phyloP scores from a whole-genome alignment of 2,797 vertebrate species.

The Argentina silus region DNA sequence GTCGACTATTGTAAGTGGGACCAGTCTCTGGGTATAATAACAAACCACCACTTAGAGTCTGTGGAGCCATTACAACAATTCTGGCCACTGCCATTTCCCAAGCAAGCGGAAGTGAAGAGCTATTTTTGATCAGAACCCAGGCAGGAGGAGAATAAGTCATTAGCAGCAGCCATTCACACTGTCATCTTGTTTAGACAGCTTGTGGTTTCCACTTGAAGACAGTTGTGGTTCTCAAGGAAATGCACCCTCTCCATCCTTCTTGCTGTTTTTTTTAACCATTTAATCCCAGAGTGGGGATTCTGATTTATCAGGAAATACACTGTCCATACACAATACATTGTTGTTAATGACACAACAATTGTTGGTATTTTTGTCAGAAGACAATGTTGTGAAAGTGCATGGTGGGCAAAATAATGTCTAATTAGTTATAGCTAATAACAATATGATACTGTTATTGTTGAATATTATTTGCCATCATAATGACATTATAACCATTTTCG shows the following conservation, averaged over 20 bases:
- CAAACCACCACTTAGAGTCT: slow-evolving; percentile 42
- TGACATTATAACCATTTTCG: slow-evolving; percentile 16
- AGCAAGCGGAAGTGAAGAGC: slow-evolving; percentile 43
- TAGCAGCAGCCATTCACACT: slow-evolving; percentile 68
- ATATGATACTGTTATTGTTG: slow-evolving; percentile 35
- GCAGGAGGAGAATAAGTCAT: slow-evolving; percentile 70
- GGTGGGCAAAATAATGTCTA: slow-evolving; percentile 20
- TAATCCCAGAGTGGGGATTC: slow-evolving; percentile 7
- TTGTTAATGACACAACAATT: not conserved
- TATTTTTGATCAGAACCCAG: slow-evolving; percentile 74
- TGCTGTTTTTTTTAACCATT: slow-evolving; percentile 29
- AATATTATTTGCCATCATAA: slow-evolving; percentile 6
- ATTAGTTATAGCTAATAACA: not conserved
- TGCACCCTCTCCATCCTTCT: slow-evolving; percentile 34
- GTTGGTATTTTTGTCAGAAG: slow-evolving; percentile 1
- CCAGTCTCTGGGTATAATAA: slow-evolving; percentile 42
- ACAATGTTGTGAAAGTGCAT: slow-evolving; percentile 13
- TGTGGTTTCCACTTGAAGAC: slow-evolving; percentile 61
- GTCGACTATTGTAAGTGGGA: slow-evolving; percentile 43
- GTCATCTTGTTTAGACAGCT: slow-evolving; percentile 76
- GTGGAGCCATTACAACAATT: slow-evolving; percentile 65
- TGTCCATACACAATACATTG: not conserved
- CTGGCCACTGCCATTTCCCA: slow-evolving; percentile 55
- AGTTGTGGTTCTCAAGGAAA: slow-evolving; percentile 53
- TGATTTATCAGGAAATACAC: slow-evolving; percentile 32